Percentiles rank a stretch among this genome's conserved stretches.
phyloP scores from a whole-genome alignment of 2,888 invertebrate species.

The Lepetodrilus schrolli region DNA sequence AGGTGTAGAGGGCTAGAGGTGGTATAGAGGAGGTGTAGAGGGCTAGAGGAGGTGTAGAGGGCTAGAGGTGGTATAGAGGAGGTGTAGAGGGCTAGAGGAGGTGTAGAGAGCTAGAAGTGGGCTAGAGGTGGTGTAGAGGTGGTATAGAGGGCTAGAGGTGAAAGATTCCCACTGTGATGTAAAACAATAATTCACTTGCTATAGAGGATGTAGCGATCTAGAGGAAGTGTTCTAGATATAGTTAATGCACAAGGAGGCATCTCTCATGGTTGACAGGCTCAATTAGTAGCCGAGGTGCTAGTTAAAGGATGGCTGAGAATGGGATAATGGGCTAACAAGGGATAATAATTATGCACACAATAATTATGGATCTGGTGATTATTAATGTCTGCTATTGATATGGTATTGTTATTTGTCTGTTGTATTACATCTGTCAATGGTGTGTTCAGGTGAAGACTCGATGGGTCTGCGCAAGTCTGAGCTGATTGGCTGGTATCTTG shows the following conservation, averaged over 20 bases:
- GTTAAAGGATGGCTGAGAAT: too few relatives aligned
- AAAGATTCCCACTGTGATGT: conserved; percentile 92
- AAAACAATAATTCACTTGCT: too few relatives aligned
- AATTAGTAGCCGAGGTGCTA: too few relatives aligned
- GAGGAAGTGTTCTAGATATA: not conserved
- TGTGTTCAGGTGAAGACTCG: conserved; percentile 55
- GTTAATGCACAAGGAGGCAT: not conserved
- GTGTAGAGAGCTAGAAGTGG: not conserved
- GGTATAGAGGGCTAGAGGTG: conserved; percentile 81
- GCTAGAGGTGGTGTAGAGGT: not conserved
- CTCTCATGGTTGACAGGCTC: not conserved
- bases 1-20: conserved; percentile 84
- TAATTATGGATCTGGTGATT: too few relatives aligned
- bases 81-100: not conserved
- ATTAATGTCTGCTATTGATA: too few relatives aligned
- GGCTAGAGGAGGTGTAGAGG: not conserved
- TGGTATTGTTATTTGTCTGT: too few relatives aligned
- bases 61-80: not conserved
- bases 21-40: too few relatives aligned
- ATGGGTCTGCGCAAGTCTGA: conserved; percentile 82
- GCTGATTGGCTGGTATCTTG: conserved; percentile 93
- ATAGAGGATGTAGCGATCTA: not conserved
- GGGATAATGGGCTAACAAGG: too few relatives aligned
- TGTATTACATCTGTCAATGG: too few relatives aligned
- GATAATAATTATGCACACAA: too few relatives aligned